Evolutionary conservation across 2,113 vertebrate genomes (phyloP).

Genomic region (Holacanthus passer): DNA sequence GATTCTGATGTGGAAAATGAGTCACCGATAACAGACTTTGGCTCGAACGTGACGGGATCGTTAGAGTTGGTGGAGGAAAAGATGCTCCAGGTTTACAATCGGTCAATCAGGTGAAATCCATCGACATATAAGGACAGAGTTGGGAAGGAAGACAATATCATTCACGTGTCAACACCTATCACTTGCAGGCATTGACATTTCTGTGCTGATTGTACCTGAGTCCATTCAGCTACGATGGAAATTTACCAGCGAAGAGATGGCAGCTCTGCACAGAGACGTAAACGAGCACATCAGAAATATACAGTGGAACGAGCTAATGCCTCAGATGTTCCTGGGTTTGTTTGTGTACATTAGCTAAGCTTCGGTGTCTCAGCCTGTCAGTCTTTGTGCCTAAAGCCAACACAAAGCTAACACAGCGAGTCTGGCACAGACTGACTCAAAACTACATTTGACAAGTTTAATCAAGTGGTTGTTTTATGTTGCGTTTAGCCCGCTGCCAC

Average conservation of each 20-base stretch:
- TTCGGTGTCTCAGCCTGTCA: not conserved
- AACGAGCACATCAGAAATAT: not conserved
- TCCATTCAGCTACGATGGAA: not conserved
- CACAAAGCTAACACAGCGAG: not conserved
- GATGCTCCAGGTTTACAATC: not conserved
- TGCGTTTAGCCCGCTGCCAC: not conserved
- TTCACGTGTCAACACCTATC: not conserved
- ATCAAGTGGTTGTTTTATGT: not conserved
- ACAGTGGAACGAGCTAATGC: not conserved
- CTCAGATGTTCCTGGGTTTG: not conserved
- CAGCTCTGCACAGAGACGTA: not conserved
- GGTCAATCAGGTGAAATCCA: not conserved
- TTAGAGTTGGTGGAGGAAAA: not conserved
- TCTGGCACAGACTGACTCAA: not conserved
- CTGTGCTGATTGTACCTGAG: not conserved
- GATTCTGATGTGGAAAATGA: slow-evolving; percentile 38
- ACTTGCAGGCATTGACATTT: not conserved
- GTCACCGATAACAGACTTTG: not conserved
- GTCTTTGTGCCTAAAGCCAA: not conserved
- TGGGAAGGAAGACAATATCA: not conserved
- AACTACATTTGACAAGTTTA: not conserved
- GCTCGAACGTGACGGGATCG: not conserved
- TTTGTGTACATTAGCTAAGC: slow-evolving; percentile 6
- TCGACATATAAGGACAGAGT: not conserved
- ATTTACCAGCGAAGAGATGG: not conserved